Percentiles rank a stretch among this genome's conserved stretches.
These are phyloP conservation scores for Manacus vitellinus DNA, from an alignment of 2,113 vertebrate genomes.

Conservation along the genomic window DNA sequence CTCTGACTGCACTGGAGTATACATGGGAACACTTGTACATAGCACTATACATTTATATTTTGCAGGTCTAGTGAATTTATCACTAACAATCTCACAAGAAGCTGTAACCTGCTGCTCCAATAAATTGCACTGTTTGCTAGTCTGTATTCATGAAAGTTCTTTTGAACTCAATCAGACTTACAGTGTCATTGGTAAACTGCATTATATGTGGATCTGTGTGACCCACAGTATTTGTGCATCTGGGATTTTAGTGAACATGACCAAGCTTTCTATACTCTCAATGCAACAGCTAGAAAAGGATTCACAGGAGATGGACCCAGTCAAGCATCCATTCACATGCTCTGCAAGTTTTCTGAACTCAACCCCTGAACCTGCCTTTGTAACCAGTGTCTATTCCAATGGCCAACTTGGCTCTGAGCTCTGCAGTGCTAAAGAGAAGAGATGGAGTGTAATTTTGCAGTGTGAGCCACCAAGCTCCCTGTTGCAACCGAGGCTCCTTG, in stretches of 20 bases:
- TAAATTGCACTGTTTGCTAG: background rate
- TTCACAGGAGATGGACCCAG: background rate
- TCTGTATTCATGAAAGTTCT: background rate
- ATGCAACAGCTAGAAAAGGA: background rate
- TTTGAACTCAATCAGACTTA: background rate
- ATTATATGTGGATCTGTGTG: background rate
- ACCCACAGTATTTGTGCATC: background rate
- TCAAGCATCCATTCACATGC: background rate
- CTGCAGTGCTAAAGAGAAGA: background rate
- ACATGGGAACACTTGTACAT: background rate
- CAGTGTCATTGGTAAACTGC: background rate
- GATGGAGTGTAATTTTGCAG: background rate
- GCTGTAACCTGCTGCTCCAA: background rate
- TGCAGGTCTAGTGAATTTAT: background rate
- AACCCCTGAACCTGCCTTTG: background rate
- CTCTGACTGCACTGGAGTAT: background rate
- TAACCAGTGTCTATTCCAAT: background rate
- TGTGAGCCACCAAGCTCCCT: background rate
- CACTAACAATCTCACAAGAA: background rate
- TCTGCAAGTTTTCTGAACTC: background rate
- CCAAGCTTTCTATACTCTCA: background rate
- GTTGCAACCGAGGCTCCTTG: background rate
- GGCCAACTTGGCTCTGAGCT: background rate
- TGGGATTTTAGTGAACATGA: background rate
- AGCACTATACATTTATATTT: background rate